Conservation (phyloP, 2,113 vertebrate genomes). For the Leptobrachium ailaonicum region DNA sequence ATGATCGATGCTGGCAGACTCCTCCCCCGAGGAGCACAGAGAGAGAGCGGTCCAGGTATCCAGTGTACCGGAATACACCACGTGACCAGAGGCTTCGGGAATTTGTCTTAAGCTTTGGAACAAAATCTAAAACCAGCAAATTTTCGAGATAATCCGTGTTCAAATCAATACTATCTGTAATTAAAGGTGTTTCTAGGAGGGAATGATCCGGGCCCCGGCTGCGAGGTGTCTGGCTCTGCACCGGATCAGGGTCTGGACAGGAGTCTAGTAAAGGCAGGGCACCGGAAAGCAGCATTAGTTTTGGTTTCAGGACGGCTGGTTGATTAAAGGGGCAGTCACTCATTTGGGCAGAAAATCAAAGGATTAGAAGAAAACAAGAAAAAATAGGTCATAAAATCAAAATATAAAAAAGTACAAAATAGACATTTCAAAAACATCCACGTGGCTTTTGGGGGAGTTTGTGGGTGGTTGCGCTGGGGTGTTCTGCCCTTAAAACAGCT, state of each 20-base stretch:
- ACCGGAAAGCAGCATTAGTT: background rate
- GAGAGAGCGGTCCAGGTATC: slow-evolving; percentile 10
- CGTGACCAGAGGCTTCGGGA: background rate
- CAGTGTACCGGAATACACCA: background rate
- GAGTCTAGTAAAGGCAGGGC: background rate
- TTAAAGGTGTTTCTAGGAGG: no score
- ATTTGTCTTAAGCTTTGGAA: background rate
- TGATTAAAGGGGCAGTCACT: background rate
- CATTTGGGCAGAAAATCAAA: background rate
- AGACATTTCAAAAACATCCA: no score
- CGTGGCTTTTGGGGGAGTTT: no score
- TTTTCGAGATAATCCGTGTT: background rate
- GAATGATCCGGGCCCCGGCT: background rate
- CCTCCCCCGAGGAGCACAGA: background rate
- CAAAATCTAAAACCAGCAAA: slow-evolving; percentile 1
- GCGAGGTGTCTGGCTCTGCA: background rate
- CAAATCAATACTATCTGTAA: background rate
- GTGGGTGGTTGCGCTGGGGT: no score
- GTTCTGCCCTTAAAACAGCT: background rate
- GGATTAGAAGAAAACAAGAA: background rate
- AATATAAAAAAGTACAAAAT: no score
- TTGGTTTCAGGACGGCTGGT: no score
- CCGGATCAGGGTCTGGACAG: no score
- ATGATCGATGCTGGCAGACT: slow-evolving; percentile 63
- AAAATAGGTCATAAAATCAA: background rate